phyloP scores from a whole-genome alignment of 2,113 vertebrate genomes.

The Empidonax traillii region DNA sequence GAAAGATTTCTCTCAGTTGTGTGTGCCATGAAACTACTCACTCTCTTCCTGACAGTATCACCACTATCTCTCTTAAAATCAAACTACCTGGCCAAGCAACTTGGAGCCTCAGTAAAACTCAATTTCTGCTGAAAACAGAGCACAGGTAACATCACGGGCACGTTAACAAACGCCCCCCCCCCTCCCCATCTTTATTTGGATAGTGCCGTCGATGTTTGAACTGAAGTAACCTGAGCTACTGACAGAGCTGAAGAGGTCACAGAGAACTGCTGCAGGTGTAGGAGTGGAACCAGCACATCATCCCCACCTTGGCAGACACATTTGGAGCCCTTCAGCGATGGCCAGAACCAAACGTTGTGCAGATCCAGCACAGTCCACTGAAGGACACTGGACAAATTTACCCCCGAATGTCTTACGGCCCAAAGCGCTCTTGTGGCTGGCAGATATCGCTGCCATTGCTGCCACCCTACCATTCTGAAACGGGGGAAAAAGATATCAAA shows the following conservation, averaged over 20 bases:
- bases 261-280: neutral
- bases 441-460: neutral
- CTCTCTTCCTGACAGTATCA: neutral
- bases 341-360: neutral
- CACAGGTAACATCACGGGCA: neutral
- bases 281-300: neutral
- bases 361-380: neutral
- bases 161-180: accelerated
- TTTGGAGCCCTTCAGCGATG: neutral
- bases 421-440: neutral
- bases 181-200: neutral
- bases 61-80: neutral
- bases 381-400: neutral
- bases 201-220: neutral
- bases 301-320: accelerated
- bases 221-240: neutral
- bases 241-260: neutral
- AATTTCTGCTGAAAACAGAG: neutral
- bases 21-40: neutral
- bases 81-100: neutral
- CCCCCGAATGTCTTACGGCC: neutral
- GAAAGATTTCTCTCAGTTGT: neutral
- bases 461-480: neutral
- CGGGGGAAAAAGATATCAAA: neutral
- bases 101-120: neutral